Evolutionary conservation across 1,140 invertebrate genomes (phyloP), one percentile per base, ranked within the genome.

Genomic region (Sminthurides bifidus): DNA sequence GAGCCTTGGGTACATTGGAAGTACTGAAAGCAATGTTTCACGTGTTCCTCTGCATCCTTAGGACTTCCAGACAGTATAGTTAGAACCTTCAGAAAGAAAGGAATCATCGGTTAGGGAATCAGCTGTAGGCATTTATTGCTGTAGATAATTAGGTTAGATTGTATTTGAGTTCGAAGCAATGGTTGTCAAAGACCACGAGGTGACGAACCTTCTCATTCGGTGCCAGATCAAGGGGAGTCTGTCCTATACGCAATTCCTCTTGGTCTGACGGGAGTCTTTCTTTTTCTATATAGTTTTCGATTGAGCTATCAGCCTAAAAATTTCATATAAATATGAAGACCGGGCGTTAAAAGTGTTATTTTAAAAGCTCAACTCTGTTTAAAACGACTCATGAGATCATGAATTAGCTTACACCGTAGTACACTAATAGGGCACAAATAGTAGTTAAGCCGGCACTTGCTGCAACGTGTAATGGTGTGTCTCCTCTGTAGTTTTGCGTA

Each of bases 401-500:
- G 6, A 3, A 5, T 23, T 14, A 2, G 1, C 52, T 59, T 55
- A 55, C 58, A 3, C 57, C 60, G 40, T 53, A 59, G 35, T 59
- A 56, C 12, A 63, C 37, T 17, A 63, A 52, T 15, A 63, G 26
- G 3, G 60, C 56, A 53, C 56, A 53, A 15, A 59, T 31, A n/a
- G 43, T 54, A 24, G 49, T 41, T 24, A 54, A 44, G 4, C 51
- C 55, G 21, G 33, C 38, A 29, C 40, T 54, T n/a, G 44, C 55
- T 41, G 61, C 54, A 30, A 45, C 56, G 46, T 63, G 57, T 12
- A 63, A 26, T 15, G 57, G 33, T 0, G 61, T 63, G 26, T 63
- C 61, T 23, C 61, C 61, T 40, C 61, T 30, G 27, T 63, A 63
- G 43, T 63, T 63, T 33, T 63, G 61, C 29, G 55, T 52, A 38